phyloP scores from a whole-genome alignment of 2,113 vertebrate genomes.

The Rhegmatorhina hoffmannsi region DNA sequence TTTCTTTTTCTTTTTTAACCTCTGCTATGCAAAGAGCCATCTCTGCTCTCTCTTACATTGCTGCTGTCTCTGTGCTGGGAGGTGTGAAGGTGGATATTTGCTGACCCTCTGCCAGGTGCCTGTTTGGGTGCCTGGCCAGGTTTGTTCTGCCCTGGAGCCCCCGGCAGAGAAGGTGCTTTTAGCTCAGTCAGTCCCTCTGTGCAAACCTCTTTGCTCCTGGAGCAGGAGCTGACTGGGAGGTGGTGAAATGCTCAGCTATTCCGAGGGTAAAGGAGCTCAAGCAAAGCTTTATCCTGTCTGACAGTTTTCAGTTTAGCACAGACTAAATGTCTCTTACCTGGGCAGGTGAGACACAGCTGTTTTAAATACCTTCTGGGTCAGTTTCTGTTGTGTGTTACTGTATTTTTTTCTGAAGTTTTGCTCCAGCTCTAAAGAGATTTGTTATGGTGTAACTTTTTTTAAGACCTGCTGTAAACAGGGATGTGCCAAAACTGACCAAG shows the following conservation, averaged over 20 bases:
- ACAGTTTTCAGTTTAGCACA: background rate
- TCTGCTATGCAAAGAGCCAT: background rate
- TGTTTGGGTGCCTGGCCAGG: background rate
- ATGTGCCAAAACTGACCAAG: background rate
- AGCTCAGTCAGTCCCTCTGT: background rate
- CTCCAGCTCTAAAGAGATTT: background rate
- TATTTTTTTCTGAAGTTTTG: background rate
- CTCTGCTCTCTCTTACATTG: background rate
- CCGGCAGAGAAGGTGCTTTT: background rate
- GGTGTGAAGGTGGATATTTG: background rate
- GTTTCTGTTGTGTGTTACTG: background rate
- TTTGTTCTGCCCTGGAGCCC: background rate
- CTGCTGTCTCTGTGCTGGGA: background rate
- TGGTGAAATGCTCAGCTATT: background rate
- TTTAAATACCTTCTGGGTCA: background rate
- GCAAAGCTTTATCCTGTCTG: background rate
- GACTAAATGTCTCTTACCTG: background rate
- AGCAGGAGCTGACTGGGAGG: background rate
- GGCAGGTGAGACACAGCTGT: background rate
- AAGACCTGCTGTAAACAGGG: background rate
- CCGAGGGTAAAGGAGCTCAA: background rate
- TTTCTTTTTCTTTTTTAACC: background rate
- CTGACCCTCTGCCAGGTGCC: background rate
- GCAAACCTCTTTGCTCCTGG: background rate
- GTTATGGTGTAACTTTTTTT: background rate